Conservation (phyloP, 1,140 invertebrate species). For the Lepidurus apus region DNA sequence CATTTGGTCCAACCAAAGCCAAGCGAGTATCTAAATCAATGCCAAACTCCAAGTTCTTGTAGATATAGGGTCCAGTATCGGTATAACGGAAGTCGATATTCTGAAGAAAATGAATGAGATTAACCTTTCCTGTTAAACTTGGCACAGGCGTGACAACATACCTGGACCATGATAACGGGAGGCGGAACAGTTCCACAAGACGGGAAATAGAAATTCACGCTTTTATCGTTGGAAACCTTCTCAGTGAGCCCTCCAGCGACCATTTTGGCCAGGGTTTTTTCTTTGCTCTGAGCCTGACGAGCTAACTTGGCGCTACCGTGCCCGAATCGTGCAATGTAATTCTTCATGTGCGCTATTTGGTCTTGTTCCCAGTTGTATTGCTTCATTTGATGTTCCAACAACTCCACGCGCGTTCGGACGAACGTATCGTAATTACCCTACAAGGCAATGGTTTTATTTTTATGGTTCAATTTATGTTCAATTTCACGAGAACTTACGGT, state of each 20-base stretch:
- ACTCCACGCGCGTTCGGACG: slow-evolving; percentile 82
- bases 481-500: slow-evolving; percentile 58
- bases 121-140: neutral
- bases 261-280: slow-evolving; percentile 99
- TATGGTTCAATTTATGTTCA: neutral
- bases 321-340: slow-evolving; percentile 98
- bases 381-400: slow-evolving; percentile 97
- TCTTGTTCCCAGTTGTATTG: slow-evolving; percentile 99
- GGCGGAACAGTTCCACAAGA: slow-evolving; percentile 94
- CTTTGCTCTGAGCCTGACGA: slow-evolving; percentile 96
- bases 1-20: slow-evolving; percentile 90
- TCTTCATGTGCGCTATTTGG: slow-evolving; percentile 97
- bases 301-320: slow-evolving; percentile 98
- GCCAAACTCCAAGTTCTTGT: slow-evolving; percentile 97
- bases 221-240: slow-evolving; percentile 84
- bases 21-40: slow-evolving; percentile 96
- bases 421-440: slow-evolving; percentile 93
- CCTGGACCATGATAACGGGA: slow-evolving; percentile 96
- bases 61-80: slow-evolving; percentile 83
- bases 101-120: slow-evolving; percentile 47
- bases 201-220: slow-evolving; percentile 90
- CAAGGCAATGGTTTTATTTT: slow-evolving; percentile 35
- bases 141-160: slow-evolving; percentile 35
- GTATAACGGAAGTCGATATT: slow-evolving; percentile 94
- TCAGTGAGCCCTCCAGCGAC: slow-evolving; percentile 94